phyloP scores from a whole-genome alignment of 2,113 vertebrate species.

The Cathartes aura region DNA sequence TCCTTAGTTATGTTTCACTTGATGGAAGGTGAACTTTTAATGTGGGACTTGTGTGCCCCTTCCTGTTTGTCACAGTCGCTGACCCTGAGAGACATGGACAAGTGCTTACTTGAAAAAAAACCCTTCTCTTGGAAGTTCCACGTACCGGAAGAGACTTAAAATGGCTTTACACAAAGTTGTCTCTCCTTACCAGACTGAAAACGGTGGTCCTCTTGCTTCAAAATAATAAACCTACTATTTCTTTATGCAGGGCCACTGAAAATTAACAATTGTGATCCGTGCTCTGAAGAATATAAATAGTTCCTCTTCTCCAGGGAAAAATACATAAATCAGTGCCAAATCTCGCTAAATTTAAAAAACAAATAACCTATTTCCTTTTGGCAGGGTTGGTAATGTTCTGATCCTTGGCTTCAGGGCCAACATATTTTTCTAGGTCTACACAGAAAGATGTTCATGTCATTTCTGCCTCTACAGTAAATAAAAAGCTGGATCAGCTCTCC shows the following conservation, averaged over 20 bases:
- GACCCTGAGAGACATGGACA: not conserved
- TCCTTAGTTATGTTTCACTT: not conserved
- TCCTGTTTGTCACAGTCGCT: not conserved
- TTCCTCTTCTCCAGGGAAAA: conserved; percentile 14
- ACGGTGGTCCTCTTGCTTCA: not conserved
- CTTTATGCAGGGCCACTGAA: not conserved
- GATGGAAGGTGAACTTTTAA: not conserved
- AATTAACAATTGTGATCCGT: conserved; percentile 19
- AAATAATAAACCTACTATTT: not conserved
- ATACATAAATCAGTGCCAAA: conserved; percentile 17
- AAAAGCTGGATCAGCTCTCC: conserved; percentile 57
- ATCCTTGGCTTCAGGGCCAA: conserved; percentile 51
- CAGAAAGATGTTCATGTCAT: conserved; percentile 53
- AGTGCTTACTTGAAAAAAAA: not conserved
- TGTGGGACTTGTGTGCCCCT: not conserved
- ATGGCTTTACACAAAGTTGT: not conserved
- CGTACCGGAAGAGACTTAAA: not conserved
- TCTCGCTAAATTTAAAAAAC: conserved; percentile 43
- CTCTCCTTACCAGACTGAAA: not conserved
- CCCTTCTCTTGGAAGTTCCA: not conserved
- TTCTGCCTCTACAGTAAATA: conserved; percentile 56
- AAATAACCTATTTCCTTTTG: conserved; percentile 59
- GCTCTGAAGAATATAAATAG: conserved; percentile 35
- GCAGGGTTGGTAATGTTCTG: conserved; percentile 36
- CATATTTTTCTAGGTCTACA: conserved; percentile 51